phyloP scores from a whole-genome alignment of 2,888 invertebrate species.

The Pristionchus entomophagus region DNA sequence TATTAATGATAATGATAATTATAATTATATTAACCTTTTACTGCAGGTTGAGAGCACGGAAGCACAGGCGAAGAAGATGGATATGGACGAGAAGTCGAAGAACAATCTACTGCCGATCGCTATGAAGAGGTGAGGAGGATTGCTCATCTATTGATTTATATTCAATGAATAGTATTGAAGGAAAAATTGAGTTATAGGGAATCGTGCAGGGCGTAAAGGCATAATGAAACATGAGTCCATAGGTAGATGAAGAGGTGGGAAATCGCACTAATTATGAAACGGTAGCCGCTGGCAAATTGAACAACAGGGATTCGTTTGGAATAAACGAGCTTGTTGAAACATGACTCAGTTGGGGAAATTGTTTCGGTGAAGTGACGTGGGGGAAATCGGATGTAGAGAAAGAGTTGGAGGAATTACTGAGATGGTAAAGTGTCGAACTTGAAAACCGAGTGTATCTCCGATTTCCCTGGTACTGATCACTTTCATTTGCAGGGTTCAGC shows the following conservation, averaged over 20 bases:
- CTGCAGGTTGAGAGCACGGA: neutral
- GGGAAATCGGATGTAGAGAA: no score
- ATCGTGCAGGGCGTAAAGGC: no score
- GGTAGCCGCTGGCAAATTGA: no score
- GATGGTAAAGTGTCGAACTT: neutral
- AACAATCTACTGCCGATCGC: neutral
- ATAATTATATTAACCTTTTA: neutral
- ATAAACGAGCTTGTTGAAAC: neutral
- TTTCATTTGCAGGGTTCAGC: neutral
- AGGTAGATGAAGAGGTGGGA: no score
- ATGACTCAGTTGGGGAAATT: no score
- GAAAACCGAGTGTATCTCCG: neutral
- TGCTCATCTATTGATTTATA: no score
- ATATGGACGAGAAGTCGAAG: slow-evolving; percentile 45
- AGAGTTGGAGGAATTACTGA: no score
- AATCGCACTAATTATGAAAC: no score
- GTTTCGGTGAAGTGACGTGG: no score
- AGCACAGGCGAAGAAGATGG: slow-evolving; percentile 33
- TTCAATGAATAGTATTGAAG: no score
- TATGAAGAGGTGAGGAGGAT: neutral
- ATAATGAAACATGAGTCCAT: no score
- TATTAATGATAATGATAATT: neutral
- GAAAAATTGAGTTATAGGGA: no score
- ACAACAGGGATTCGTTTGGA: neutral
- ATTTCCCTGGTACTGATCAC: neutral